Percentiles rank a stretch among this genome's conserved stretches.
Conservation (phyloP, 2,797 vertebrate genomes). For the Lacerta bilineata region DNA sequence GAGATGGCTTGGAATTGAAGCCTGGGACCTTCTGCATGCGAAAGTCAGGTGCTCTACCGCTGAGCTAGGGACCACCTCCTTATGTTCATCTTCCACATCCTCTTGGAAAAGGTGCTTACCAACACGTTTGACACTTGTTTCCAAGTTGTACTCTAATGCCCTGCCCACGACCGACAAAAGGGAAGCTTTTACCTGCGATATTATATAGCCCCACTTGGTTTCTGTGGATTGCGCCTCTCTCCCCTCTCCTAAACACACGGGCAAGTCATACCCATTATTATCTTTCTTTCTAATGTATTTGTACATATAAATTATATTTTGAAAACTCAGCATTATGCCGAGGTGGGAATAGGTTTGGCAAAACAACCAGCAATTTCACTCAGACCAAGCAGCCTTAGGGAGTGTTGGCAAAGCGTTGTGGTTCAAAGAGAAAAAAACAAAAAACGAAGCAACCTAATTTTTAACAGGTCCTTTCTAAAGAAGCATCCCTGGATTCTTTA, state of each 20-base stretch:
- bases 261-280: background rate
- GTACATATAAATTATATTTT: constrained; percentile 64
- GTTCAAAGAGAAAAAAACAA: too few species aligned
- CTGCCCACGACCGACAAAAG: too few species aligned
- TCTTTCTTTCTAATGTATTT: constrained; percentile 54
- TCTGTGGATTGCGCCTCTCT: background rate
- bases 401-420: background rate
- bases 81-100: fast-evolving
- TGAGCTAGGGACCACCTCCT: background rate
- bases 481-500: background rate
- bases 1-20: too few species aligned
- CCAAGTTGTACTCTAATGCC: background rate
- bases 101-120: background rate
- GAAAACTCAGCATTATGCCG: background rate
- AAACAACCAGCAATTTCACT: background rate
- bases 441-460: constrained; percentile 36
- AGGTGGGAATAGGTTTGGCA: constrained; percentile 42
- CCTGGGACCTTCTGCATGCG: background rate
- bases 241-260: background rate
- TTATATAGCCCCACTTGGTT: too few species aligned
- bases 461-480: constrained; percentile 17
- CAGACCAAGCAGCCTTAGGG: too few species aligned
- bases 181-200: too few species aligned
- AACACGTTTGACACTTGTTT: background rate
- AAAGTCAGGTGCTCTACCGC: background rate